phyloP scores from a whole-genome alignment of 1,140 invertebrate genomes.

The Atta colombica region DNA sequence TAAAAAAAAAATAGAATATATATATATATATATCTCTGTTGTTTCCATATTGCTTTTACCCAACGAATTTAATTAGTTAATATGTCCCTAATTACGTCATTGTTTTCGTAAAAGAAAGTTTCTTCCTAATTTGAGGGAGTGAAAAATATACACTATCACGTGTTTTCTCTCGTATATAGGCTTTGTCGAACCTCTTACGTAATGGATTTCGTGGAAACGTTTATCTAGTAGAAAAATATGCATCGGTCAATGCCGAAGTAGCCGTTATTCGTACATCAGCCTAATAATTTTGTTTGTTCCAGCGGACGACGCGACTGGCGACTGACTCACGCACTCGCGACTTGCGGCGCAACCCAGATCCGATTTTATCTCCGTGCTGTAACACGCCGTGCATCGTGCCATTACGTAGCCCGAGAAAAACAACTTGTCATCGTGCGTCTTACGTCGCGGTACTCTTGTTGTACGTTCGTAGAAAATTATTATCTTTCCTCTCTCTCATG shows the following conservation, averaged over 20 bases:
- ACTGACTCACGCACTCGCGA: slow-evolving; percentile 56
- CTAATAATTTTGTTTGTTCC: slow-evolving; percentile 66
- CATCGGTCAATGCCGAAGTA: slow-evolving; percentile 49
- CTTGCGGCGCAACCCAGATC: slow-evolving; percentile 61
- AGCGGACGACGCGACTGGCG: slow-evolving; percentile 26
- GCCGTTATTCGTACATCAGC: slow-evolving; percentile 43
- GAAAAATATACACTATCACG: neutral
- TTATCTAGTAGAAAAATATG: slow-evolving; percentile 52
- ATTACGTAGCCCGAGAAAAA: slow-evolving; percentile 58
- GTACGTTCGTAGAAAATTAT: slow-evolving; percentile 44
- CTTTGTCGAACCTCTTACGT: slow-evolving; percentile 35
- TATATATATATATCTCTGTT: neutral
- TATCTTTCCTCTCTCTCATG: slow-evolving; percentile 31
- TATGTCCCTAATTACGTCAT: neutral
- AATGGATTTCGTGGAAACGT: slow-evolving; percentile 30
- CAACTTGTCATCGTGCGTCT: slow-evolving; percentile 37
- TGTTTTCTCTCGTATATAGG: neutral
- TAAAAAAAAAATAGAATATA: neutral
- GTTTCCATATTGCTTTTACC: neutral
- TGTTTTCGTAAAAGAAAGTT: neutral
- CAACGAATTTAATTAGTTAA: slow-evolving; percentile 10
- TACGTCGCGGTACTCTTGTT: slow-evolving; percentile 8
- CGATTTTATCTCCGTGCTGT: slow-evolving; percentile 65
- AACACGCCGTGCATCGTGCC: slow-evolving; percentile 39
- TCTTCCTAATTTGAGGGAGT: neutral